Base-by-base conservation (phyloP, 1,140 invertebrate genomes). In the Grapholita molesta region DNA sequence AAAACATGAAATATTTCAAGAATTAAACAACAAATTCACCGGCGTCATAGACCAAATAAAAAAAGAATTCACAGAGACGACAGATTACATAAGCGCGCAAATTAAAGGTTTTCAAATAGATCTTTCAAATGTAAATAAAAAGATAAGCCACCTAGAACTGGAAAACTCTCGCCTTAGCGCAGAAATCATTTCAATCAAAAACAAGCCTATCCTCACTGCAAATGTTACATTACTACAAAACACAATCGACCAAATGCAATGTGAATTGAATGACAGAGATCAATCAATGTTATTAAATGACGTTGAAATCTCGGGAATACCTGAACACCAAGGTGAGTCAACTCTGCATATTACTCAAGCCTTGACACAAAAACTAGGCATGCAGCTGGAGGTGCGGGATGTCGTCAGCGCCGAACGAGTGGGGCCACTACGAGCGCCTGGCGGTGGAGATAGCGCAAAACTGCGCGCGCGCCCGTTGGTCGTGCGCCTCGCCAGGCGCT, bases 251-350 rank as follows among this genome's bases (percentile, higher is more conserved):
- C 12, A 48, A 15, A 48, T 48, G 38, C 38, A 48, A n/a, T 48
- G 12, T 4, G 38, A 48, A 0, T 48, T 48, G 11, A 48, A 48
- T 7, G 38, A 48, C n/a, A 48, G n/a, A 48, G 38, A 48, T 18
- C 38, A 48, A 48, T 1, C 61, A 33, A n/a, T 64, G 12, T 25
- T 66, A 18, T 15, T 48, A 9, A 66, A 66, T 28, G 65, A 66
- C 33, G 15, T 66, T 23, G 65, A 66, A 24, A 48, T 66, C n/a
- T 33, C 35, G 8, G 65, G 65, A 21, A 21, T 66, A 4, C 65
- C 65, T n/a, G 65, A 66, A 33, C 33, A 66, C 8, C 65, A 21
- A 18, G 33, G 35, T 15, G 65, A 66, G 30, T 24, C 15, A 7
- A 8, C 32, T 1, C 25, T 21, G 7, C 65, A 66, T 18, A 38